Conservation (phyloP, 2,888 invertebrate genomes). For the Galeopsomyia nigrocyanea region DNA sequence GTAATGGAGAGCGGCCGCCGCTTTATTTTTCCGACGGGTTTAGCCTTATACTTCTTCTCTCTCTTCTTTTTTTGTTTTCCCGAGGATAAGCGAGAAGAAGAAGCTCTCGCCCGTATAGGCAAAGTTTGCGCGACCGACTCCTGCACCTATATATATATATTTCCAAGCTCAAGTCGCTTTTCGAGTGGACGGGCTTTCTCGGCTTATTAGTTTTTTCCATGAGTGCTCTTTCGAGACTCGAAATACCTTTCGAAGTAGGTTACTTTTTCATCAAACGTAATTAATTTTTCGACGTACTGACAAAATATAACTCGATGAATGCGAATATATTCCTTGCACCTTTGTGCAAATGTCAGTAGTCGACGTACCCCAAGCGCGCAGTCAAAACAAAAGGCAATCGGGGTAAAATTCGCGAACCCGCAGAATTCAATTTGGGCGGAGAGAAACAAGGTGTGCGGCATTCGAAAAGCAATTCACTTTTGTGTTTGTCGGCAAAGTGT, state of each 20-base stretch:
- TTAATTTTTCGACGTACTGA: not conserved
- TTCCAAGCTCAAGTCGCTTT: not conserved
- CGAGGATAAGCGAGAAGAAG: not conserved
- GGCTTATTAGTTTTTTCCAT: too few species aligned
- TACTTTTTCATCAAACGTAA: too few species aligned
- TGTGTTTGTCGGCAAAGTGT: not conserved
- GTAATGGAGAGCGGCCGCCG: not conserved
- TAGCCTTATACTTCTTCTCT: not conserved
- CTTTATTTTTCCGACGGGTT: constrained; percentile 21
- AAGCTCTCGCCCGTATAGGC: not conserved
- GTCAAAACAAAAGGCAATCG: too few species aligned
- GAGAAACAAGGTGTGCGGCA: too few species aligned
- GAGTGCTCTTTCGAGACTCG: too few species aligned
- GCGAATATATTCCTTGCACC: too few species aligned
- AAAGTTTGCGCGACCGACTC: not conserved
- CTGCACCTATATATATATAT: not conserved
- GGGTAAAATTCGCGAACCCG: too few species aligned
- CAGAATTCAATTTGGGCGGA: too few species aligned
- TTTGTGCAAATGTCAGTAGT: too few species aligned
- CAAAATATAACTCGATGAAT: too few species aligned
- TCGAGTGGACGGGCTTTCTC: not conserved
- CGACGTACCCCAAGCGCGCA: too few species aligned
- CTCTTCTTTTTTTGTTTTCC: not conserved
- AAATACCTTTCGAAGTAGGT: too few species aligned
- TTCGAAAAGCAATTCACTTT: constrained; percentile 9